phyloP scores from a whole-genome alignment of 2,113 vertebrate genomes.

The Sturnus vulgaris region DNA sequence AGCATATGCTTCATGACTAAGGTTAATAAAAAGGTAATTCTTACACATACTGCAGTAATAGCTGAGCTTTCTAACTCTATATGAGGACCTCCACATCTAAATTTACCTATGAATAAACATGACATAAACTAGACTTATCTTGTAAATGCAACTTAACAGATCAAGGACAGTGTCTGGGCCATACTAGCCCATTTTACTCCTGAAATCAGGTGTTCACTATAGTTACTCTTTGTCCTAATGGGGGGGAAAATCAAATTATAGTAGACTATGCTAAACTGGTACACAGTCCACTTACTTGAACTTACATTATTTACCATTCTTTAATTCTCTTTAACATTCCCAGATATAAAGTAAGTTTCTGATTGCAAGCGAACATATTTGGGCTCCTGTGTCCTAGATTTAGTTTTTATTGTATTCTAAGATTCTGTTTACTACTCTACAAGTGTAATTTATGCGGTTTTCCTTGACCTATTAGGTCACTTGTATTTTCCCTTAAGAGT shows the following conservation, averaged over 20 bases:
- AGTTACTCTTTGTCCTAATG: not conserved
- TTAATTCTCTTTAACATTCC: not conserved
- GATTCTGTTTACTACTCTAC: not conserved
- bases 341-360: not conserved
- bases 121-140: not conserved
- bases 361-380: not conserved
- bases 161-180: not conserved
- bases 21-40: not conserved
- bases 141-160: not conserved
- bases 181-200: not conserved
- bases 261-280: not conserved
- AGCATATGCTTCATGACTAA: not conserved
- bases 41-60: not conserved
- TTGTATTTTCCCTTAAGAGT: not conserved
- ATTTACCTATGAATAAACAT: not conserved
- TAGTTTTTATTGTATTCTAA: not conserved
- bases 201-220: not conserved
- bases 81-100: not conserved
- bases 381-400: not conserved
- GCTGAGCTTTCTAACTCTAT: not conserved
- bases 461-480: not conserved
- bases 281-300: not conserved
- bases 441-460: not conserved
- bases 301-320: not conserved
- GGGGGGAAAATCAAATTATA: not conserved